These are phyloP conservation scores for Zosterops pallidus DNA, from an alignment of 2,113 vertebrate genomes.

Conservation along the genomic window DNA sequence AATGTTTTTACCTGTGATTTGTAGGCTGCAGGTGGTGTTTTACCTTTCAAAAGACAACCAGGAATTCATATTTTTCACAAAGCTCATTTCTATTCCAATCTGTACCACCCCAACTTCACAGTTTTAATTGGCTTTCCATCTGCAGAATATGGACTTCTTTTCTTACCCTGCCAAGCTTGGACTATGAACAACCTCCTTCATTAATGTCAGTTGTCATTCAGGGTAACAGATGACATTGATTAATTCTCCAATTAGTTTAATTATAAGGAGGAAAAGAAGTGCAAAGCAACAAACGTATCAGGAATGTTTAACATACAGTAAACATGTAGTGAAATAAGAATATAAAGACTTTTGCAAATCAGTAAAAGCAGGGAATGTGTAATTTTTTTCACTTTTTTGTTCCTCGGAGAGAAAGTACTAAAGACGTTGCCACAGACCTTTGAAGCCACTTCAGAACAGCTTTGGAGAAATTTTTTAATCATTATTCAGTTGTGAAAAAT, in stretches of 20 bases:
- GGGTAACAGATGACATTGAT: conserved; percentile 23
- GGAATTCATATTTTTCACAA: neutral
- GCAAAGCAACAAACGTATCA: neutral
- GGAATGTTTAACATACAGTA: neutral
- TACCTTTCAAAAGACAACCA: neutral
- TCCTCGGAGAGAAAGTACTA: neutral
- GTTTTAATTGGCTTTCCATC: conserved; percentile 28
- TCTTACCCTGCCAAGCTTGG: neutral
- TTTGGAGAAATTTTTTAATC: neutral
- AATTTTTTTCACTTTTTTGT: neutral
- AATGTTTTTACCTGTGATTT: neutral
- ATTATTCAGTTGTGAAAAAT: neutral
- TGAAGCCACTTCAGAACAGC: neutral
- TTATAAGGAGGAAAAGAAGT: conserved; percentile 33
- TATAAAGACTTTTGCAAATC: neutral
- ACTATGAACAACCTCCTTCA: conserved; percentile 2
- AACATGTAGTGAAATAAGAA: neutral
- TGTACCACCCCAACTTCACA: neutral
- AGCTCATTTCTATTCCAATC: neutral
- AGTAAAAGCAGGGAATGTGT: neutral
- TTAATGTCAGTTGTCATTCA: conserved; percentile 42
- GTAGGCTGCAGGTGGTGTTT: neutral
- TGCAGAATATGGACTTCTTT: conserved; percentile 5
- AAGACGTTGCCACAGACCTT: neutral
- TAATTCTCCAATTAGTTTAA: conserved; percentile 52